Evolutionary conservation across 2,113 vertebrate genomes (phyloP).

Genomic region (Synodontis membranacea): DNA sequence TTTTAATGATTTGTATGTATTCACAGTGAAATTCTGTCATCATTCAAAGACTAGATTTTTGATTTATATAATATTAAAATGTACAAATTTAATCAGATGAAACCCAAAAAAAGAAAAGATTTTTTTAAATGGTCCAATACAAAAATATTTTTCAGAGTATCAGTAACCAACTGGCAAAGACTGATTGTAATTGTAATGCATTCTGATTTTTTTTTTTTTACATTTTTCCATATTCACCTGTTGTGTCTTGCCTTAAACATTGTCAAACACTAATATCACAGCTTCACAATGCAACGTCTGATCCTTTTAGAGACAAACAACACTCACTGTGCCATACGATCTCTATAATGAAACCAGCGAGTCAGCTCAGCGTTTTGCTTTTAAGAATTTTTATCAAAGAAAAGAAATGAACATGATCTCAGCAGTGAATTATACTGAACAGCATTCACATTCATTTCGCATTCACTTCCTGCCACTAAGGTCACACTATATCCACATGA

Average conservation of each 20-base stretch:
- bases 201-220: no score
- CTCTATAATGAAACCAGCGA: conserved; percentile 24
- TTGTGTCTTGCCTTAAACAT: not conserved
- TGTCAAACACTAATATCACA: not conserved
- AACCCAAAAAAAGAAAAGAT: not conserved
- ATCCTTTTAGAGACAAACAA: not conserved
- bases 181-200: no score
- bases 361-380: not conserved
- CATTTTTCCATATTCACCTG: not conserved
- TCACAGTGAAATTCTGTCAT: not conserved
- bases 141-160: not conserved
- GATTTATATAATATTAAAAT: not conserved
- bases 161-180: not conserved
- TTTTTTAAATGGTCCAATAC: not conserved
- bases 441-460: conserved; percentile 41
- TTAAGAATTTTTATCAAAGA: conserved; percentile 45
- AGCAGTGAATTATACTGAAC: conserved; percentile 44
- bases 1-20: no score
- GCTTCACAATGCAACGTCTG: not conserved
- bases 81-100: not conserved
- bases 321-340: not conserved
- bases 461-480: conserved; percentile 17
- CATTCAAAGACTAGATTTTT: not conserved
- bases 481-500: conserved; percentile 2
- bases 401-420: conserved; percentile 43